Percentiles rank a stretch among this genome's conserved stretches.
Evolutionary conservation across 2,113 vertebrate genomes (phyloP).

Genomic region (Phaethon lepturus): DNA sequence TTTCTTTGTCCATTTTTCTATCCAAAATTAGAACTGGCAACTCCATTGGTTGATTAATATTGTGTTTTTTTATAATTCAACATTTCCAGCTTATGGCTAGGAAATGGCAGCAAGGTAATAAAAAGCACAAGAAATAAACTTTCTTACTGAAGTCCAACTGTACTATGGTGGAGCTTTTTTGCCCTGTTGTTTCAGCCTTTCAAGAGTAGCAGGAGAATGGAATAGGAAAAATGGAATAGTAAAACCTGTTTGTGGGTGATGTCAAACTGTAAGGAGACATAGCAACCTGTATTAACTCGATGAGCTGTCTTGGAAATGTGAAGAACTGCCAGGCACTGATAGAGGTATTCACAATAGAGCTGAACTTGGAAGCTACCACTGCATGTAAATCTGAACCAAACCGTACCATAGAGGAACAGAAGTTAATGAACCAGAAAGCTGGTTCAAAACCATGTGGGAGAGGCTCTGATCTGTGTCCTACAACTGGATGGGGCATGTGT

Average conservation of each 20-base stretch:
- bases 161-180: not conserved
- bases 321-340: not conserved
- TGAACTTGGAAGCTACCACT: not conserved
- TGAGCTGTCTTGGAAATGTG: not conserved
- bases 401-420: not conserved
- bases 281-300: not conserved
- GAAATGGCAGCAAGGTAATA: slow-evolving; percentile 39
- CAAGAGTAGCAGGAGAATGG: not conserved
- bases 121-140: slow-evolving; percentile 15
- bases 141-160: not conserved
- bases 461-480: not conserved
- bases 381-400: not conserved
- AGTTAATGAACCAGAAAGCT: not conserved
- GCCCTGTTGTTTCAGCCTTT: not conserved
- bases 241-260: not conserved
- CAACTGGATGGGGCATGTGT: not conserved
- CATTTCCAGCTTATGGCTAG: slow-evolving; percentile 33
- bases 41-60: slow-evolving; percentile 19
- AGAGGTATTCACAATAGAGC: not conserved
- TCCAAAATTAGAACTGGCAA: slow-evolving; percentile 60
- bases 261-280: not conserved
- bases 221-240: not conserved
- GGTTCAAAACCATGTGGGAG: not conserved
- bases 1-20: slow-evolving; percentile 50
- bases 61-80: slow-evolving; percentile 52